Conservation (phyloP, 2,797 vertebrate genomes). For the Galago senegalensis region DNA sequence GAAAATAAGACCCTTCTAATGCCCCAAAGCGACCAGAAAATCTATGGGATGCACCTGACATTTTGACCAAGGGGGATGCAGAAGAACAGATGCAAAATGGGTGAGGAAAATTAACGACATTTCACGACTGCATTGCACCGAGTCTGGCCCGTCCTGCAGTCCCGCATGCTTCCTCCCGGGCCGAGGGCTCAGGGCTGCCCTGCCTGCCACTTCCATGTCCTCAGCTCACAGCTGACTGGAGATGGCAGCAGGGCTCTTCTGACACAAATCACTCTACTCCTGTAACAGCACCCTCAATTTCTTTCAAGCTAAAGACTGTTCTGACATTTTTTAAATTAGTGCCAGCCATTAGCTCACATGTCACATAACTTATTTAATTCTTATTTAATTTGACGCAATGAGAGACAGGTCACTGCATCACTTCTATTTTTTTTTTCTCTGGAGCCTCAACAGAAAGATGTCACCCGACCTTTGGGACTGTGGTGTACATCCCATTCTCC, state of each 20-base stretch:
- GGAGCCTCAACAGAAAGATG: neutral
- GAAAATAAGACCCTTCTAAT: slow-evolving; percentile 52
- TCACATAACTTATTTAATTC: slow-evolving; percentile 52
- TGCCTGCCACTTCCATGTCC: neutral
- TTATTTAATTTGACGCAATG: neutral
- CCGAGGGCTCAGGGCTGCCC: neutral
- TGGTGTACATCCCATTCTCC: neutral
- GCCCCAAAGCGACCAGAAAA: neutral
- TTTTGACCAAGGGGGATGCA: neutral
- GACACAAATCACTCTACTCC: neutral
- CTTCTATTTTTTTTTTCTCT: neutral
- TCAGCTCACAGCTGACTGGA: neutral
- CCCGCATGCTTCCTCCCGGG: neutral
- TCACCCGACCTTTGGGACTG: neutral
- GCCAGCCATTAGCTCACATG: slow-evolving; percentile 1
- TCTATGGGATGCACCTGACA: neutral
- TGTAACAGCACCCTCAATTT: neutral
- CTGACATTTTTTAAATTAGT: slow-evolving; percentile 52
- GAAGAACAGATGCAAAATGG: neutral
- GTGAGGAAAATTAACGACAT: neutral
- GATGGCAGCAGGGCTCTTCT: slow-evolving; percentile 15
- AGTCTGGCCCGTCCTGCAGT: neutral
- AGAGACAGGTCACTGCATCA: neutral
- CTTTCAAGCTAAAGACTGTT: slow-evolving; percentile 33
- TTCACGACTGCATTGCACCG: neutral